A percentile compares a stretch with the other conserved stretches of the same genome.
Conservation (phyloP, 2,888 invertebrate genomes). For the Euzophera pinguis region DNA sequence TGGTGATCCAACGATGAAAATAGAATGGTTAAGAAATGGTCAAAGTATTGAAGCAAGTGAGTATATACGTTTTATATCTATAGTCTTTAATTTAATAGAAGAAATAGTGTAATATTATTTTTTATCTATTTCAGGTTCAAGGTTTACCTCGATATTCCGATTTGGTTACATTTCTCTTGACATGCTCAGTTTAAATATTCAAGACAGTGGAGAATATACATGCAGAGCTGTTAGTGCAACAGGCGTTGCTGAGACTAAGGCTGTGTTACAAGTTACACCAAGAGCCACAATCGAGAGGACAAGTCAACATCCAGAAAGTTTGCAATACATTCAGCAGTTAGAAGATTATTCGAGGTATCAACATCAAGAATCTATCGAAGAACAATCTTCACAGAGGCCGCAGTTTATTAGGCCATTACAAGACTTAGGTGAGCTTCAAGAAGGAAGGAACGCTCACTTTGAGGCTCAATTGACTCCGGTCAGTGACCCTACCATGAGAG, state of each 20-base stretch:
- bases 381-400: constrained; percentile 88
- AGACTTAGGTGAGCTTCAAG: constrained; percentile 91
- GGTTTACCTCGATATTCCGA: constrained; percentile 96
- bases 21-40: constrained; percentile 97
- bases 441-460: constrained; percentile 95
- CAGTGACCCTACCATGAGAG: constrained; percentile 95
- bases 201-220: constrained; percentile 94
- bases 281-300: constrained; percentile 91
- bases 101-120: neutral
- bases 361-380: constrained; percentile 91
- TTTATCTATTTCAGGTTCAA: constrained; percentile 85
- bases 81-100: neutral
- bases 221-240: constrained; percentile 93
- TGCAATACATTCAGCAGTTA: constrained; percentile 93
- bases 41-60: constrained; percentile 94
- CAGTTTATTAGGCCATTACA: constrained; percentile 93
- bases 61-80: constrained; percentile 44
- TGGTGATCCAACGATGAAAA: constrained; percentile 97
- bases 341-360: constrained; percentile 95
- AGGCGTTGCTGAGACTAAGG: constrained; percentile 92
- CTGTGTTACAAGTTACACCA: constrained; percentile 88
- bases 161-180: constrained; percentile 98
- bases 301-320: constrained; percentile 94
- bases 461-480: constrained; percentile 96
- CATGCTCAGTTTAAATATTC: constrained; percentile 89